These are phyloP conservation scores for Hemicordylus capensis DNA, from an alignment of 2,113 vertebrate genomes.

Conservation along the genomic window DNA sequence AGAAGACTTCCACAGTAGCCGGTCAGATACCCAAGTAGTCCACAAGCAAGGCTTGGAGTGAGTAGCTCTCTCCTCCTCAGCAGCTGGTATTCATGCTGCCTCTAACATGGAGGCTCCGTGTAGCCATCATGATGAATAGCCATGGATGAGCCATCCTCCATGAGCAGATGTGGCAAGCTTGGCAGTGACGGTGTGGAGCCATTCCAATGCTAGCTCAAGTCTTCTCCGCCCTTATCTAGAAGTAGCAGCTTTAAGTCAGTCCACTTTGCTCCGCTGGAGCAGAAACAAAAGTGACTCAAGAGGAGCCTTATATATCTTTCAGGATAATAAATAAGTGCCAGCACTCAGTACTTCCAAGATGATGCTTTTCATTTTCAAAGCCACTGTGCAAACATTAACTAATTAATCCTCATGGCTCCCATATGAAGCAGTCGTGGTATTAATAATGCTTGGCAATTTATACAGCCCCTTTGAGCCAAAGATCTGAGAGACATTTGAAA, in stretches of 20 bases:
- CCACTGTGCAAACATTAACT: slow-evolving; percentile 25
- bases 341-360: not conserved
- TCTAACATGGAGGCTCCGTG: too few species aligned
- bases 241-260: not conserved
- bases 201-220: not conserved
- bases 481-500: slow-evolving; percentile 10
- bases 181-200: too few species aligned
- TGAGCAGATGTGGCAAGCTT: too few species aligned
- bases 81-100: too few species aligned
- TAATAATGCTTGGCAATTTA: slow-evolving; percentile 14
- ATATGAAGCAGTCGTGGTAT: not conserved
- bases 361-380: slow-evolving; percentile 4
- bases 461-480: not conserved
- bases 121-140: too few species aligned
- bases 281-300: slow-evolving; percentile 7
- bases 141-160: too few species aligned
- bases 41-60: too few species aligned
- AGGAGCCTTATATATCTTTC: not conserved
- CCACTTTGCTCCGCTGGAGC: not conserved
- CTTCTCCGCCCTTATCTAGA: not conserved
- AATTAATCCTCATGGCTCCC: slow-evolving; percentile 27
- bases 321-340: slow-evolving; percentile 14
- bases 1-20: too few species aligned
- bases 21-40: too few species aligned
- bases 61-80: too few species aligned